Conservation (phyloP, 2,797 vertebrate species). For the Scarus forsteni region DNA sequence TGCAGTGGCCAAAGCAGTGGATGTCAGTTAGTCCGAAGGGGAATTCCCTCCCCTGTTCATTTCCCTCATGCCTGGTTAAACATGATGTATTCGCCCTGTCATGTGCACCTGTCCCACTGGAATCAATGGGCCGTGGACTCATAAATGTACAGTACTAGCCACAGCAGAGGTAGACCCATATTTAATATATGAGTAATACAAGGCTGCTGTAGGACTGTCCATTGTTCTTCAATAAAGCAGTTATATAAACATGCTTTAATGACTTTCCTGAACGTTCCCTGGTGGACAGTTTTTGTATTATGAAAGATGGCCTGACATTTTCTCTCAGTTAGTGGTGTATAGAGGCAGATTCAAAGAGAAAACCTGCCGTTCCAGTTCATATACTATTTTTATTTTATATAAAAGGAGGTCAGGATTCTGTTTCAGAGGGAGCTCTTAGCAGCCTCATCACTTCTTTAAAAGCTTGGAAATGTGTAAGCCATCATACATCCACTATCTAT, state of each 20-base stretch:
- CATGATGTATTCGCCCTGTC: slow-evolving; percentile 62
- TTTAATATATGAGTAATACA: slow-evolving; percentile 26
- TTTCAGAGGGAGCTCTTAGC: too few species aligned
- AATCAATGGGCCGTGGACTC: slow-evolving; percentile 43
- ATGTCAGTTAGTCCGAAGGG: slow-evolving; percentile 21
- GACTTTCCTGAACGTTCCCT: background rate
- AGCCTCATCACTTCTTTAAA: too few species aligned
- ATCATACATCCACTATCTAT: too few species aligned
- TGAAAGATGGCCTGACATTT: background rate
- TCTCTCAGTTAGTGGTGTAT: background rate
- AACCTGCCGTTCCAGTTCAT: background rate
- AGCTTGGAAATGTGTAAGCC: too few species aligned
- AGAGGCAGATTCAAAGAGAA: background rate
- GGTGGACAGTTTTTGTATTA: background rate
- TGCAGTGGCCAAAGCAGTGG: slow-evolving; percentile 12
- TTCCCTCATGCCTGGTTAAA: slow-evolving; percentile 58
- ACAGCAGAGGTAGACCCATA: slow-evolving; percentile 2
- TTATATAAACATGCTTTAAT: slow-evolving; percentile 12
- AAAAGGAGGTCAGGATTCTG: too few species aligned
- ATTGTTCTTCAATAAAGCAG: background rate
- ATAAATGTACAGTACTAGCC: slow-evolving; percentile 43
- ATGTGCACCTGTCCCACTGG: slow-evolving; percentile 50
- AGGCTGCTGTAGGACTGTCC: background rate
- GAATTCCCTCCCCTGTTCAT: slow-evolving; percentile 26
- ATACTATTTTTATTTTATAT: too few species aligned